Percentiles rank a stretch among this genome's conserved stretches.
Evolutionary conservation across 2,797 vertebrate genomes (phyloP).

Genomic region (Pogonophryne albipinna): DNA sequence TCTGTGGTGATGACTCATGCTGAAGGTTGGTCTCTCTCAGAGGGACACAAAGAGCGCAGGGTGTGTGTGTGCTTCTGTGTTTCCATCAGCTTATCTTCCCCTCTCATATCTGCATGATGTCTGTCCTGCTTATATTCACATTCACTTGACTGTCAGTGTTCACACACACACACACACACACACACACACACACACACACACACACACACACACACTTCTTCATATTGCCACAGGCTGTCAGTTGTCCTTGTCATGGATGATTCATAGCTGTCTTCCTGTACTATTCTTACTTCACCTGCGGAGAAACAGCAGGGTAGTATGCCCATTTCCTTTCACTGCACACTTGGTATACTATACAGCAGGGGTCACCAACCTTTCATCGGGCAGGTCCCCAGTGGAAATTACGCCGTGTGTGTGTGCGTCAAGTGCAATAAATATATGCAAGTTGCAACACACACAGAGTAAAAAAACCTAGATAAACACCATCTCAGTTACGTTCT

Average conservation of each 20-base stretch:
- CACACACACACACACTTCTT: constrained; percentile 20
- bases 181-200: background rate
- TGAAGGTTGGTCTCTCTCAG: constrained; percentile 45
- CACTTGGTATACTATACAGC: background rate
- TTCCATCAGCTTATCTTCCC: constrained; percentile 10
- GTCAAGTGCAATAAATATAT: too few species aligned
- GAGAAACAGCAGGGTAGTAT: constrained; percentile 15
- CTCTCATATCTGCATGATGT: constrained; percentile 23
- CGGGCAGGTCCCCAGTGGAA: too few species aligned
- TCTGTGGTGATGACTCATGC: constrained; percentile 33
- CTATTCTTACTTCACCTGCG: constrained; percentile 39
- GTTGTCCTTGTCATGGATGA: constrained; percentile 54
- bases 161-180: background rate
- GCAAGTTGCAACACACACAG: too few species aligned
- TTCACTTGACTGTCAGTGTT: background rate
- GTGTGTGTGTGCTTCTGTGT: background rate
- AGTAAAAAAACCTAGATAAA: too few species aligned
- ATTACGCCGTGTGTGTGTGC: too few species aligned
- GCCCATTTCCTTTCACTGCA: background rate
- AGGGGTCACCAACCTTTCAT: too few species aligned
- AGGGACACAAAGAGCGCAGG: constrained; percentile 1
- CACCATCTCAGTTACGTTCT: too few species aligned
- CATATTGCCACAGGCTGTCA: constrained; percentile 38
- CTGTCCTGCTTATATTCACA: constrained; percentile 38
- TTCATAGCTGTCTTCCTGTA: constrained; percentile 43